Percentiles rank a stretch among this genome's conserved stretches.
Evolutionary conservation across 2,113 vertebrate genomes (phyloP).

Genomic region (Zosterops borbonicus): DNA sequence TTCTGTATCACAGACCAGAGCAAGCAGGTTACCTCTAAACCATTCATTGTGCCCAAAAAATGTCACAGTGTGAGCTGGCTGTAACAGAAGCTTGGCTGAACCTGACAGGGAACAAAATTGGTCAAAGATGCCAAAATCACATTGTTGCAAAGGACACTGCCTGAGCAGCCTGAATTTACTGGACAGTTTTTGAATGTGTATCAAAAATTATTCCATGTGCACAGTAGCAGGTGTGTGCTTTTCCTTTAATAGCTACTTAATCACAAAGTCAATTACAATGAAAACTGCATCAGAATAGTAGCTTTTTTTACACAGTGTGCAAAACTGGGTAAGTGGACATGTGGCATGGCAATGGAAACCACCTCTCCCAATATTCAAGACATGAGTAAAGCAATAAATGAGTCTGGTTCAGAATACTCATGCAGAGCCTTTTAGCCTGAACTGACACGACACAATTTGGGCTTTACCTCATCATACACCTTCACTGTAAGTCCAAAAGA

Average conservation of each 20-base stretch:
- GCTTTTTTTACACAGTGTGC: background rate
- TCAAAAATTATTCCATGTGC: background rate
- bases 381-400: background rate
- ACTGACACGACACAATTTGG: rapidly evolving
- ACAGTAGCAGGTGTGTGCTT: background rate
- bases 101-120: background rate
- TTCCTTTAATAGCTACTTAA: background rate
- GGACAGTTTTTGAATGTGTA: background rate
- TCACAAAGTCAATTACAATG: background rate
- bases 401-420: background rate
- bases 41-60: background rate
- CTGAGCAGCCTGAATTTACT: background rate
- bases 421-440: background rate
- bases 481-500: background rate
- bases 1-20: background rate
- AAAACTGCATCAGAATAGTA: background rate
- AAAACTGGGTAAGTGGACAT: background rate
- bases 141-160: background rate
- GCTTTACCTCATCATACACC: background rate
- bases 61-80: background rate
- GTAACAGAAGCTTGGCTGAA: background rate
- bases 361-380: background rate
- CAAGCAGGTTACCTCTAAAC: background rate
- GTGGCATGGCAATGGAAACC: background rate
- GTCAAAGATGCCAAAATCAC: background rate